Percentiles rank a stretch among this genome's conserved stretches.
Conservation (phyloP, 2,797 vertebrate genomes). For the Thaleichthys pacificus region DNA sequence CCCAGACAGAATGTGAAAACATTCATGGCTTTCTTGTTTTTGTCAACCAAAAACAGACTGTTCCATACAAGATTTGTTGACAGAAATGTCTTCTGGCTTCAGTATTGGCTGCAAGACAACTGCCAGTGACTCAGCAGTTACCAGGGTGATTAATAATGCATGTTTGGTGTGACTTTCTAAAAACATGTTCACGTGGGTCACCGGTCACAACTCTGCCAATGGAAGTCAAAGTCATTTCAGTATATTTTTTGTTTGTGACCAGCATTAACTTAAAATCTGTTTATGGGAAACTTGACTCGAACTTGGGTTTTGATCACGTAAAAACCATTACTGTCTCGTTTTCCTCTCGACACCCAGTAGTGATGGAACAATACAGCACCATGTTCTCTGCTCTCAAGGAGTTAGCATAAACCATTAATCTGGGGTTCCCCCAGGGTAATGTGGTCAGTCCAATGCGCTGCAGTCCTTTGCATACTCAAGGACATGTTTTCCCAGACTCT, state of each 20-base stretch:
- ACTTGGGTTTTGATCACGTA: too few relatives aligned
- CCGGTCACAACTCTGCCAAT: not conserved
- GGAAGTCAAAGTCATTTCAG: too few relatives aligned
- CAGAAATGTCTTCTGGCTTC: not conserved
- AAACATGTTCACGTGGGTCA: not conserved
- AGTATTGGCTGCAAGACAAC: not conserved
- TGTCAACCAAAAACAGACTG: not conserved
- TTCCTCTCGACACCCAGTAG: not conserved
- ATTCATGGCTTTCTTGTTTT: not conserved
- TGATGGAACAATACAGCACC: not conserved
- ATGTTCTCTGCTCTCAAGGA: not conserved
- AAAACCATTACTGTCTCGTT: too few relatives aligned
- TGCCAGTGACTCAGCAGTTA: not conserved
- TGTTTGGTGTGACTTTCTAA: not conserved
- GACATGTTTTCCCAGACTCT: slow-evolving; percentile 25
- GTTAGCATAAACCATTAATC: slow-evolving; percentile 7
- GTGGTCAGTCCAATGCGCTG: not conserved
- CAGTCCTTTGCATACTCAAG: slow-evolving; percentile 32
- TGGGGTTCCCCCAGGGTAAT: not conserved
- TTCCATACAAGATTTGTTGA: not conserved
- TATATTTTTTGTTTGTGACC: too few relatives aligned
- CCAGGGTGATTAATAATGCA: not conserved
- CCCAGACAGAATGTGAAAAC: not conserved
- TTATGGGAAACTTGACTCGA: too few relatives aligned
- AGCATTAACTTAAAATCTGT: too few relatives aligned